Percentiles rank a stretch among this genome's conserved stretches.
phyloP scores from a whole-genome alignment of 2,888 invertebrate species.

The Coremacera marginata region DNA sequence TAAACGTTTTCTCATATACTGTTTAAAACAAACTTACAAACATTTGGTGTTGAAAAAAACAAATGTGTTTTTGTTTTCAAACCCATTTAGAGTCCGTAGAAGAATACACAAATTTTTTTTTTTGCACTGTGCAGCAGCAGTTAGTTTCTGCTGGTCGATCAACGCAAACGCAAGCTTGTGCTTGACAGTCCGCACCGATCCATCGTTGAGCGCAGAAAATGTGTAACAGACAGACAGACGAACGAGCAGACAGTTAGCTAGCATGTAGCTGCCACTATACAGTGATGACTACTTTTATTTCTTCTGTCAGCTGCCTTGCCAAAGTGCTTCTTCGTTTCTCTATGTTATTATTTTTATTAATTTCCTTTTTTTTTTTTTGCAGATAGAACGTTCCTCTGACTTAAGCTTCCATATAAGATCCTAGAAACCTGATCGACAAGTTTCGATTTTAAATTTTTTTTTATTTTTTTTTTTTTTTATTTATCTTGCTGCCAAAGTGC shows the following conservation, averaged over 20 bases:
- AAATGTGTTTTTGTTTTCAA: no score
- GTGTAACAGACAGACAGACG: background rate
- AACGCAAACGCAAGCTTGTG: background rate
- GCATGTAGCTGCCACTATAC: slow-evolving; percentile 10
- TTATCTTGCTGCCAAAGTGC: background rate
- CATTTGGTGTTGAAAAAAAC: no score
- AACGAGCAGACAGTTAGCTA: background rate
- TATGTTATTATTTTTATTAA: background rate
- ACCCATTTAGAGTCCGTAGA: no score
- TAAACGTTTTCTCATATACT: no score
- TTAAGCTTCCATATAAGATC: background rate
- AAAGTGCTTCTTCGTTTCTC: slow-evolving; percentile 13
- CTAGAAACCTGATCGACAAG: slow-evolving; percentile 28
- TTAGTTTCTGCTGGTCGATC: background rate
- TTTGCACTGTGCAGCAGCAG: background rate
- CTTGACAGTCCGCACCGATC: background rate
- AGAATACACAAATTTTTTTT: no score
- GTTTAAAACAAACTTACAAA: no score
- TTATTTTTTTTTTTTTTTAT: no score
- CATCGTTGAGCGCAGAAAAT: background rate
- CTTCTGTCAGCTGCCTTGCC: slow-evolving; percentile 33
- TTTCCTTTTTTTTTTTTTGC: background rate
- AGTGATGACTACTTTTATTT: slow-evolving; percentile 34
- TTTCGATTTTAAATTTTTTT: slow-evolving; percentile 54
- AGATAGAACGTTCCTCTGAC: background rate